Evolutionary conservation across 1,140 invertebrate genomes (phyloP), one percentile per base, ranked within the genome.

Genomic region (Neodiprion virginianus): DNA sequence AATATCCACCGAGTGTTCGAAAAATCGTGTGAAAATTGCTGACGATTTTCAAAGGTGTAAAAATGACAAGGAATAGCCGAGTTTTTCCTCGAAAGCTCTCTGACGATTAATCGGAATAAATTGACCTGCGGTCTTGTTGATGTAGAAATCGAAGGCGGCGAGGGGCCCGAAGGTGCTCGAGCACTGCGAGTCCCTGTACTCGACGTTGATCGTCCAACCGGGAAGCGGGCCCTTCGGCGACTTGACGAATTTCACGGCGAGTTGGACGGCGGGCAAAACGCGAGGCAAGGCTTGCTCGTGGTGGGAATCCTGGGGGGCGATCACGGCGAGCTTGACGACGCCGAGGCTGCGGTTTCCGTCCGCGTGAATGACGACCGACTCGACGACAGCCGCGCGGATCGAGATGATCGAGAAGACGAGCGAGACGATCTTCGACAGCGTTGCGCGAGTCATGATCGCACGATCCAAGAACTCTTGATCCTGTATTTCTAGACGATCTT

Each of bases 71-170:
- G 28, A 40, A 40, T 5, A 40, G 28, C 28, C 28, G 28, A 40
- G 28, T 40, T 40, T 40, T 40, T 40, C 28, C 28, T 5, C 5
- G 1, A 40, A 40, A 40, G 5, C 1, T 40, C 28, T 5, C 28
- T 5, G 1, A 5, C 28, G 5, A 40, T 75, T 21, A 61, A 10
- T 40, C 47, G 40, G n/a, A 71, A 68, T 21, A 72, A 68, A 84
- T 85, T 90, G 83, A 94, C 93, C 93, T 88, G 92, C 91, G 3
- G 89, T 90, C 75, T 89, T 88, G 78, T 92, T 92, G 73, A 91
- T 91, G 84, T 95, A 93, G 76, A 96, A 93, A 71, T 95, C 94
- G 82, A 96, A 94, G 7, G 95, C 95, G 7, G 93, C 94, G 7
- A 96, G 86, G 0, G 95, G 93, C 1, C 95, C 95, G 68, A 92